Percentiles rank a stretch among this genome's conserved stretches.
Evolutionary conservation across 2,113 vertebrate genomes (phyloP).

Genomic region (Fulmarus glacialis): DNA sequence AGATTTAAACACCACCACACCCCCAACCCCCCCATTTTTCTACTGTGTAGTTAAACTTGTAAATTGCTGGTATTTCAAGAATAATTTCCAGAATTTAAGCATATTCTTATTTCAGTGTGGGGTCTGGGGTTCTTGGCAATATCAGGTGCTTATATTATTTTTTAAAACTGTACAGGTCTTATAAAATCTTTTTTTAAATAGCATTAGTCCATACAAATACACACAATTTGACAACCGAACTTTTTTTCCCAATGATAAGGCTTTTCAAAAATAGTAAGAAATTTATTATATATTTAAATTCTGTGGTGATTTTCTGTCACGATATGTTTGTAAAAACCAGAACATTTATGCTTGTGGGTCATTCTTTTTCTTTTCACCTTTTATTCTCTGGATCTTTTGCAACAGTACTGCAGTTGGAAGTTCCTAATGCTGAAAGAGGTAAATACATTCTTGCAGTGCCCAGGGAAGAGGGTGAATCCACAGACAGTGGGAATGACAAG

Average conservation of each 20-base stretch:
- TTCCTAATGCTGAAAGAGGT: background rate
- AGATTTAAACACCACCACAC: background rate
- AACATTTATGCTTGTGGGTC: background rate
- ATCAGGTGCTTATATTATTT: background rate
- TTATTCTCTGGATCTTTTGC: background rate
- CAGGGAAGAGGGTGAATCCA: background rate
- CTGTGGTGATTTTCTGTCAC: background rate
- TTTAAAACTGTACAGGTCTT: background rate
- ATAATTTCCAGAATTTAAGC: background rate
- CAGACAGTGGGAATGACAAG: background rate
- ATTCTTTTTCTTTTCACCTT: background rate
- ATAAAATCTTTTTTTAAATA: background rate
- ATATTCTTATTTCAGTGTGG: background rate
- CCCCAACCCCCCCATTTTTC: background rate
- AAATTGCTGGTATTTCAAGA: background rate
- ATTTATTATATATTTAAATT: background rate
- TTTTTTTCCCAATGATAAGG: accelerated
- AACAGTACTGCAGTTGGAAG: background rate
- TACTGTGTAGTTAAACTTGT: background rate
- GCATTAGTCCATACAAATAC: background rate
- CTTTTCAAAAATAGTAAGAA: background rate
- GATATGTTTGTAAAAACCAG: background rate
- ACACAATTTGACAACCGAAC: background rate
- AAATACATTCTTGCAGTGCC: background rate
- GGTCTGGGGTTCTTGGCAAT: background rate